These are phyloP conservation scores for Colius striatus DNA, from an alignment of 2,113 vertebrate species.

Conservation along the genomic window DNA sequence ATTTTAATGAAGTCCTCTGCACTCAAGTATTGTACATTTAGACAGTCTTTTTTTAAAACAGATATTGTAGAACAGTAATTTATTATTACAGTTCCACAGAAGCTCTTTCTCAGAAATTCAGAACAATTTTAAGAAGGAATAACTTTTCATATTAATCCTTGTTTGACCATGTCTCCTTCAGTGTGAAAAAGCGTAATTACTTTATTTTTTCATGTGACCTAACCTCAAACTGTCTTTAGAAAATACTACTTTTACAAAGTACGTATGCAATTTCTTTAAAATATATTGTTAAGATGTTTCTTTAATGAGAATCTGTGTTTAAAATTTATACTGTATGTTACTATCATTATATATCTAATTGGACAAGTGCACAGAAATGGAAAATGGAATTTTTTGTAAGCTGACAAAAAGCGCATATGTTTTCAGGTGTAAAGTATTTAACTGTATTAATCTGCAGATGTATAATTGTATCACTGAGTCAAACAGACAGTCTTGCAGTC, in stretches of 20 bases:
- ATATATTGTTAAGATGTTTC: slow-evolving; percentile 29
- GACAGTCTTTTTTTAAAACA: neutral
- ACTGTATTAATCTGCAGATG: neutral
- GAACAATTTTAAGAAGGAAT: neutral
- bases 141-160: slow-evolving; percentile 6
- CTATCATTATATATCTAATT: slow-evolving; percentile 37
- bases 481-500: neutral
- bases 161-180: slow-evolving; percentile 25
- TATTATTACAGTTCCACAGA: slow-evolving; percentile 13
- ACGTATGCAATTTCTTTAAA: neutral
- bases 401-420: neutral
- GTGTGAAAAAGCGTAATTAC: neutral
- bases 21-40: neutral
- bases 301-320: slow-evolving; percentile 5
- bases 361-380: slow-evolving; percentile 27
- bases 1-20: neutral
- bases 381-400: slow-evolving; percentile 27
- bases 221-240: slow-evolving; percentile 9
- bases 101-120: slow-evolving; percentile 26
- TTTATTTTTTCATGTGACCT: slow-evolving; percentile 30
- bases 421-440: slow-evolving; percentile 42
- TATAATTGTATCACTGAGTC: neutral
- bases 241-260: slow-evolving; percentile 32
- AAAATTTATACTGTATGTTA: slow-evolving; percentile 34
- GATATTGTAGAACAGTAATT: neutral